Conservation (phyloP, 2,113 vertebrate genomes). For the Cranoglanis bouderius region DNA sequence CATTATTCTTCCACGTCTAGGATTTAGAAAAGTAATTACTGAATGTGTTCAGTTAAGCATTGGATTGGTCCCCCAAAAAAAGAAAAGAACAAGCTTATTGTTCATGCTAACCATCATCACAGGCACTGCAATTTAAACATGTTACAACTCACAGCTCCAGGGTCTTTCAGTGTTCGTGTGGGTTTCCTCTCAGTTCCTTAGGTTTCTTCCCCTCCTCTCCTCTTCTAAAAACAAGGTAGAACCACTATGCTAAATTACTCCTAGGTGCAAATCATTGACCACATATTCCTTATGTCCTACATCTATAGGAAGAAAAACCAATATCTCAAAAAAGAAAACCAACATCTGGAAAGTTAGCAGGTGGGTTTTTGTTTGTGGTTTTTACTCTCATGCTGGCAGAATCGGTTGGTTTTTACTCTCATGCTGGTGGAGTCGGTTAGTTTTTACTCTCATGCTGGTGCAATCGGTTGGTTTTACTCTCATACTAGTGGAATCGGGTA, state of each 20-base stretch:
- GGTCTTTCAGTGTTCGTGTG: background rate
- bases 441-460: too few species aligned
- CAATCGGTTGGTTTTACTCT: too few species aligned
- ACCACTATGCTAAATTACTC: background rate
- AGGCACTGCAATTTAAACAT: background rate
- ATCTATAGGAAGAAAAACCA: too few species aligned
- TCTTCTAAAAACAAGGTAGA: background rate
- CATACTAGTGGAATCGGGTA: too few species aligned
- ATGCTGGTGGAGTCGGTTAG: too few species aligned
- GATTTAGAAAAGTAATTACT: constrained; percentile 17
- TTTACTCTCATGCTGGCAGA: too few species aligned
- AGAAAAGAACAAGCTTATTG: background rate
- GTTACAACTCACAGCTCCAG: background rate
- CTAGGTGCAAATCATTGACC: background rate
- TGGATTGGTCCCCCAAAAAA: background rate
- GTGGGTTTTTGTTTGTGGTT: background rate
- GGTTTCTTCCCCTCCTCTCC: background rate
- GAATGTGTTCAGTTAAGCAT: background rate
- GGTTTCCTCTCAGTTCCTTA: background rate
- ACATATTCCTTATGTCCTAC: too few species aligned
- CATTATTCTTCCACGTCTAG: constrained; percentile 7
- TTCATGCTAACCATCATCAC: background rate
- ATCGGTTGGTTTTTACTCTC: too few species aligned
- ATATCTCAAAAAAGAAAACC: too few species aligned
- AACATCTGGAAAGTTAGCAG: background rate